phyloP scores from a whole-genome alignment of 2,113 vertebrate genomes.

The Heliornis fulica region DNA sequence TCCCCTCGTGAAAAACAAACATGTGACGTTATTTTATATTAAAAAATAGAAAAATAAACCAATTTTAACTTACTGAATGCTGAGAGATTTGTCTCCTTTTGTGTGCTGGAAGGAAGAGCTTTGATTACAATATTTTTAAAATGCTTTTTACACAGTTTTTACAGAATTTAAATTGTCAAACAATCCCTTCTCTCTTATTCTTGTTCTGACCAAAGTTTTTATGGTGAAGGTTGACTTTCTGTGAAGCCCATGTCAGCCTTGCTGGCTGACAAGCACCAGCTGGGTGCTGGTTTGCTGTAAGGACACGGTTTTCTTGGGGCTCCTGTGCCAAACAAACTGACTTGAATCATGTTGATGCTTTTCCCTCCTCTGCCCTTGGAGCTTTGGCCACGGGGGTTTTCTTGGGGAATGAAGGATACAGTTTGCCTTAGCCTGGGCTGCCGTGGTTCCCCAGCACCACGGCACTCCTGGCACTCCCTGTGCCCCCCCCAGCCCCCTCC shows the following conservation, averaged over 20 bases:
- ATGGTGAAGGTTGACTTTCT: neutral
- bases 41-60: constrained; percentile 63
- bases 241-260: fast-evolving
- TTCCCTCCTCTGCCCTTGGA: neutral
- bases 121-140: neutral
- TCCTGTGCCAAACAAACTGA: neutral
- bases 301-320: neutral
- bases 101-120: neutral
- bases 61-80: neutral
- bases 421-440: neutral
- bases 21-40: constrained; percentile 66
- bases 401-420: neutral
- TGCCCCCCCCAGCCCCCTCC: neutral
- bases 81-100: neutral
- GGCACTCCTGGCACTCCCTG: neutral
- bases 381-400: neutral
- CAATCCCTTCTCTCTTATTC: neutral
- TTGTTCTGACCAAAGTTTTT: neutral
- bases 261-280: neutral
- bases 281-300: too few relatives aligned
- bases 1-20: constrained; percentile 31
- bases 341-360: neutral
- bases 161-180: too few relatives aligned
- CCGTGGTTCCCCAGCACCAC: neutral
- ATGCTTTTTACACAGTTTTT: neutral